phyloP scores from a whole-genome alignment of 1,140 invertebrate genomes.

The Brachionus manjavacas region DNA sequence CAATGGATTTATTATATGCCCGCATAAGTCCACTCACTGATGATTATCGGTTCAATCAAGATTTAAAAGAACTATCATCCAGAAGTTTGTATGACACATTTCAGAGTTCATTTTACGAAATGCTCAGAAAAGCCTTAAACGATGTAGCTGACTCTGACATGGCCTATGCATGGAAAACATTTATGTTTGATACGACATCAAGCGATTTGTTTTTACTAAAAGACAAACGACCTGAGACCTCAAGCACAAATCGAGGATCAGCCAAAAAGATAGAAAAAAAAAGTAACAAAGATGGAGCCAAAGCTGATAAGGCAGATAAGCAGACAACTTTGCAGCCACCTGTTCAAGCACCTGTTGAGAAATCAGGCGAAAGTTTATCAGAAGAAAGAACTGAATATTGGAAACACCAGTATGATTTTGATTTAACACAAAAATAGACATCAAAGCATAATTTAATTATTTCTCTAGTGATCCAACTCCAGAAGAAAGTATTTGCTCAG shows the following conservation, averaged over 20 bases:
- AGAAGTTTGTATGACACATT: conserved; percentile 47
- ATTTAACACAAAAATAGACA: background rate
- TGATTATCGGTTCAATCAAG: background rate
- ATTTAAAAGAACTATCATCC: background rate
- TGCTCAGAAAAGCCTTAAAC: conserved; percentile 47
- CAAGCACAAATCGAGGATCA: conserved; percentile 49
- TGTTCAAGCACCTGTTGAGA: background rate
- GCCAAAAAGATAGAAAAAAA: conserved; percentile 48
- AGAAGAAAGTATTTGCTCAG: conserved; percentile 51
- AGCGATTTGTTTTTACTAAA: conserved; percentile 49
- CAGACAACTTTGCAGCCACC: background rate
- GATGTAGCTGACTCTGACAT: conserved; percentile 51
- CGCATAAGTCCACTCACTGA: conserved; percentile 12
- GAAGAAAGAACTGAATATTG: conserved; percentile 35
- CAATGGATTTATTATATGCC: conserved; percentile 62
- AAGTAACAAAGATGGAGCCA: conserved; percentile 33
- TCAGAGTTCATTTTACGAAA: conserved; percentile 52
- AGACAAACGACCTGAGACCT: conserved; percentile 50
- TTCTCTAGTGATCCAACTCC: conserved; percentile 49
- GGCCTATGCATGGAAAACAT: conserved; percentile 54
- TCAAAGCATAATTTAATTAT: background rate
- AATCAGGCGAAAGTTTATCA: background rate
- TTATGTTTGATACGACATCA: conserved; percentile 52
- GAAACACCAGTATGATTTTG: conserved; percentile 35
- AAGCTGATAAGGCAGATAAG: background rate